These are phyloP conservation scores for Trypoxylus dichotomus DNA, from an alignment of 1,140 invertebrate genomes.

Conservation along the genomic window DNA sequence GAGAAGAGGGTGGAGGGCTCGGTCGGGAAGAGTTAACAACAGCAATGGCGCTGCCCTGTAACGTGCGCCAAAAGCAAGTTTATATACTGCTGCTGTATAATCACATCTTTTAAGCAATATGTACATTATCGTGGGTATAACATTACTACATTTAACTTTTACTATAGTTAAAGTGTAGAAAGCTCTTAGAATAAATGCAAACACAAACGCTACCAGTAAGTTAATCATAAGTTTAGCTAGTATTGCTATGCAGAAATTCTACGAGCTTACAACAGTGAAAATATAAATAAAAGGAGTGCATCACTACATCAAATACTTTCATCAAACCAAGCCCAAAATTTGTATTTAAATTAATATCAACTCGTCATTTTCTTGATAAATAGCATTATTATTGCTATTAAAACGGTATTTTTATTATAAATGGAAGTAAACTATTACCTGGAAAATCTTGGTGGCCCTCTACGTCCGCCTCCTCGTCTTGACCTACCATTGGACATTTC, in stretches of 20 bases:
- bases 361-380: too few relatives aligned
- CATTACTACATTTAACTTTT: too few relatives aligned
- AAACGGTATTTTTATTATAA: not conserved
- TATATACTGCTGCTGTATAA: constrained; percentile 37
- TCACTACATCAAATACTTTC: not conserved
- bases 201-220: too few relatives aligned
- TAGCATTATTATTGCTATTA: too few relatives aligned
- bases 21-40: constrained; percentile 50
- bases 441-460: constrained; percentile 57
- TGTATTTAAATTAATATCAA: too few relatives aligned
- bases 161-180: too few relatives aligned
- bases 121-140: too few relatives aligned
- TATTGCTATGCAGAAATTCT: not conserved
- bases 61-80: constrained; percentile 51
- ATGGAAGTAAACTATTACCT: constrained; percentile 52
- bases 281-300: not conserved
- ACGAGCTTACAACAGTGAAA: not conserved
- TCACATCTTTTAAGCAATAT: not conserved
- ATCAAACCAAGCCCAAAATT: too few relatives aligned
- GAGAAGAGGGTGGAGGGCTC: constrained; percentile 44
- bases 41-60: constrained; percentile 51
- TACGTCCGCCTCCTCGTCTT: constrained; percentile 64
- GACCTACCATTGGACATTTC: constrained; percentile 88
- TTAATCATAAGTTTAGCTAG: too few relatives aligned
- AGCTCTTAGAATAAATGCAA: too few relatives aligned